Conservation (phyloP, 2,113 vertebrate genomes). For the Caranx melampygus region DNA sequence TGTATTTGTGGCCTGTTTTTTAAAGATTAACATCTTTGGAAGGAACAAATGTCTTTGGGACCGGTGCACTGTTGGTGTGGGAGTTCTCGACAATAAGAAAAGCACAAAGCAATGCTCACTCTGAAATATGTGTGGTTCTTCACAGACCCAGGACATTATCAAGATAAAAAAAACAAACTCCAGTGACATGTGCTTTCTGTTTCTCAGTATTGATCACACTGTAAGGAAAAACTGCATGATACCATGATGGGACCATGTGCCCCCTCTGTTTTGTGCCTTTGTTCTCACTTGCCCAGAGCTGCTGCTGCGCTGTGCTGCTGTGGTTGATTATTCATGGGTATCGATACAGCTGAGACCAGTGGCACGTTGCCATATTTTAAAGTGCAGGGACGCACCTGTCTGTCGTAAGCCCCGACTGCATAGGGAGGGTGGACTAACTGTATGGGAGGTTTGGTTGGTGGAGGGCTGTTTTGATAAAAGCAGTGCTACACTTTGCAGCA, state of each 20-base stretch:
- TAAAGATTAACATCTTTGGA: background rate
- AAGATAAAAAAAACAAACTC: background rate
- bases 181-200: background rate
- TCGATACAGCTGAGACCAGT: constrained; percentile 67
- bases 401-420: constrained; percentile 14
- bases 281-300: constrained; percentile 35
- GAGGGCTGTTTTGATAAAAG: constrained; percentile 14
- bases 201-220: constrained; percentile 2
- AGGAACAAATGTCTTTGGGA: background rate
- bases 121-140: background rate
- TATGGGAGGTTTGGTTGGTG: background rate
- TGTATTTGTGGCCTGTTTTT: background rate
- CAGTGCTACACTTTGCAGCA: background rate
- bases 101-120: background rate
- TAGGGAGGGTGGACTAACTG: background rate
- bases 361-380: constrained; percentile 61
- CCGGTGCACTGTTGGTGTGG: background rate
- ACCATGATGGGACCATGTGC: constrained; percentile 1
- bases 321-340: constrained; percentile 76
- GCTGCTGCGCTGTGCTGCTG: constrained; percentile 54
- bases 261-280: constrained; percentile 8
- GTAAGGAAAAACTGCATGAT: background rate
- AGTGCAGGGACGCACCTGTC: constrained; percentile 68
- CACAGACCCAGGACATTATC: background rate
- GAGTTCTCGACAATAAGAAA: background rate